Conservation (phyloP, 2,797 vertebrate species). For the Crenichthys baileyi region DNA sequence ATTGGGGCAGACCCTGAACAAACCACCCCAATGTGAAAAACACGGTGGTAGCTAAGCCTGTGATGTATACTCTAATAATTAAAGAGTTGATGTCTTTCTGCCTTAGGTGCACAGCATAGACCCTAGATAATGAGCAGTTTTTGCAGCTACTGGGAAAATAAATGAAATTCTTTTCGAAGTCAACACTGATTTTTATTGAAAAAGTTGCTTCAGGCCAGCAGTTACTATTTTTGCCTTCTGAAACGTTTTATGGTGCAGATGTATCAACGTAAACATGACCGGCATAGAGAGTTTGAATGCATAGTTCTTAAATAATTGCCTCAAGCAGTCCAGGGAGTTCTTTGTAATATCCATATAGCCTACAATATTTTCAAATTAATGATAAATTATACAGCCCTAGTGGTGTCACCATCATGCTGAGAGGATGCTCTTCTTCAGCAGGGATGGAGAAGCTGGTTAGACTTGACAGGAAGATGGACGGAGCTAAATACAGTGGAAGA, state of each 20-base stretch:
- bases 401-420: background rate
- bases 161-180: background rate
- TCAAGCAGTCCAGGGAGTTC: background rate
- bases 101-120: background rate
- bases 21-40: background rate
- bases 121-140: background rate
- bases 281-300: background rate
- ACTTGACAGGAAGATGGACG: background rate
- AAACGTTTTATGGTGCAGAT: background rate
- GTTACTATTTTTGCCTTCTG: background rate
- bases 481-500: background rate
- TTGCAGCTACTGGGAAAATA: background rate
- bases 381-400: background rate
- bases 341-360: too few species aligned
- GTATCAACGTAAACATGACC: background rate
- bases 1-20: background rate
- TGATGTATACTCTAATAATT: background rate
- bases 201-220: background rate
- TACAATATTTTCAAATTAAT: background rate
- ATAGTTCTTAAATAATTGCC: background rate
- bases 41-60: background rate
- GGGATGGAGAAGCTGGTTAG: background rate
- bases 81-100: background rate
- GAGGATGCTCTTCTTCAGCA: background rate
- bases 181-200: background rate